Evolutionary conservation across 2,113 vertebrate species (phyloP).

Genomic region (Apaloderma vittatum): DNA sequence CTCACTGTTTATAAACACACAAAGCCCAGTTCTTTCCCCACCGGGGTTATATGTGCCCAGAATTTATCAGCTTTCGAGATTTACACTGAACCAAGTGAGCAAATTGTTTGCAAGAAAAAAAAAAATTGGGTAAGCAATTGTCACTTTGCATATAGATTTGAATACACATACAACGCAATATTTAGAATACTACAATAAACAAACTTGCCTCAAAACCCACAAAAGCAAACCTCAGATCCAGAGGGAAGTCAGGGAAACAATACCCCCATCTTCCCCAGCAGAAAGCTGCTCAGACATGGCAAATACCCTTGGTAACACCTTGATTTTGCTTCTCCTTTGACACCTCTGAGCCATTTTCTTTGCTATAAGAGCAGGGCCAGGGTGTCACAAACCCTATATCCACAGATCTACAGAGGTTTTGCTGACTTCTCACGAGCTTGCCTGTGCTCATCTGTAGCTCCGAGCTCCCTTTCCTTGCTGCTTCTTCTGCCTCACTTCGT

Average conservation of each 20-base stretch:
- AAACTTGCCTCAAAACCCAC: background rate
- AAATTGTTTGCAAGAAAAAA: background rate
- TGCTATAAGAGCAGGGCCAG: background rate
- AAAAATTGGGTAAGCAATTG: background rate
- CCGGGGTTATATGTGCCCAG: background rate
- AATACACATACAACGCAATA: background rate
- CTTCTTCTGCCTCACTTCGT: background rate
- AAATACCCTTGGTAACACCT: background rate
- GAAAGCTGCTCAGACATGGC: background rate
- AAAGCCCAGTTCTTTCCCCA: background rate
- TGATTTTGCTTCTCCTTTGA: background rate
- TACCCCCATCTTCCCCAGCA: accelerated
- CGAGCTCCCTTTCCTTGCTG: background rate
- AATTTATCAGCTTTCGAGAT: background rate
- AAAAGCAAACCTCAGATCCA: background rate
- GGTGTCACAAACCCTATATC: accelerated
- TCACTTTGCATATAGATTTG: background rate
- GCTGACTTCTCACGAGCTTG: background rate
- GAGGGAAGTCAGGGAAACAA: background rate
- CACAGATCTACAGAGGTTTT: background rate
- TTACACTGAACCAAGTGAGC: background rate
- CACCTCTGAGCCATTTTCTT: background rate
- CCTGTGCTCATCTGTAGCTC: background rate
- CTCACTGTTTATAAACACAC: constrained; percentile 48
- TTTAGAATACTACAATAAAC: background rate